These are phyloP conservation scores for Nasalis larvatus DNA, from an alignment of 2,113 vertebrate species.

Conservation along the genomic window DNA sequence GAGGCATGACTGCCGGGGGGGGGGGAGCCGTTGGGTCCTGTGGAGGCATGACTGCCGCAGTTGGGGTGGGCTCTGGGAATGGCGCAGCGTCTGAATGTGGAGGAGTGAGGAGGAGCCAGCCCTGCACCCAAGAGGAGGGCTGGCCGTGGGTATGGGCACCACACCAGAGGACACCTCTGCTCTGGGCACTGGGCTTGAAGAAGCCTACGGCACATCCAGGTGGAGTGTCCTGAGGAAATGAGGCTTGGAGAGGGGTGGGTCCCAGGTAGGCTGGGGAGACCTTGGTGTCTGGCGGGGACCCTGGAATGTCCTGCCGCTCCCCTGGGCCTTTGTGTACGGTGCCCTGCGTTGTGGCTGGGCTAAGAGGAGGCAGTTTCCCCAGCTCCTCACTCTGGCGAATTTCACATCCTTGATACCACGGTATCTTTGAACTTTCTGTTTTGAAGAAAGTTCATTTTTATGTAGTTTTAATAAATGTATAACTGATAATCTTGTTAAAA, in stretches of 20 bases:
- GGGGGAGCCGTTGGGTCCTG: no score
- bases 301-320: rapidly evolving
- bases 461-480: neutral
- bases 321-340: neutral
- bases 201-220: neutral
- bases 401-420: no score
- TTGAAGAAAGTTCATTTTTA: neutral
- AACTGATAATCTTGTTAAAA: neutral
- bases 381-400: no score
- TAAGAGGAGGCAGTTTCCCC: neutral
- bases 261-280: no score
- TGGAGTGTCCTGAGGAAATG: neutral
- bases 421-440: neutral
- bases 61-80: neutral
- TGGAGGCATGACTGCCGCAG: neutral
- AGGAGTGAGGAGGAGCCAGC: neutral
- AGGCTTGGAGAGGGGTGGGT: neutral
- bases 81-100: neutral
- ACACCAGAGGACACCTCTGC: neutral
- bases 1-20: no score
- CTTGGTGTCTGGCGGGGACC: rapidly evolving
- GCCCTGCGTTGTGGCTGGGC: rapidly evolving
- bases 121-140: no score
- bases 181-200: neutral
- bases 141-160: neutral